Base-by-base conservation (phyloP, 2,797 vertebrate species). In the Schizopygopsis malacanthus region DNA sequence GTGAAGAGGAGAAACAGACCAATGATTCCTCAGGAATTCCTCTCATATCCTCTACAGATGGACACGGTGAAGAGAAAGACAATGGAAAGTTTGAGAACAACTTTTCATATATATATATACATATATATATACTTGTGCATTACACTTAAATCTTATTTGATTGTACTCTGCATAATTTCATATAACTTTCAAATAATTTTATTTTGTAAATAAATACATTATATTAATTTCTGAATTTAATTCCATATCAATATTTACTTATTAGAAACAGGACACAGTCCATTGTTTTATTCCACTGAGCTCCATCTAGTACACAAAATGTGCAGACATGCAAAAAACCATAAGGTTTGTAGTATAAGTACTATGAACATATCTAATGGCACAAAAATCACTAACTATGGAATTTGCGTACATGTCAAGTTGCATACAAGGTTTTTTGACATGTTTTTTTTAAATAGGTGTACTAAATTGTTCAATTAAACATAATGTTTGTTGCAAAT, bases 1-100 rank as follows among this genome's bases (percentile, higher is more conserved):
- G 75, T 39, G 25, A 33, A 84, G 81, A 71, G 4, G 39, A 86
- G 72, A 75, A 41, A 85, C 45, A 86, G 69, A 37, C 39, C 71
- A 69, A 16, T 15, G 50, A 52, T 43, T 70, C 54, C 78, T 73
- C 63, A 54, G 43, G 47, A 87, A 87, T 88, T 79, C 69, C 25
- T 52, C 63, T 67, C 18, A 82, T 70, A 73, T 80, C 65, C 52
- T 87, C 56, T 39, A 72, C 81, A 87, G 67, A 85, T 85, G 80
- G 54, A 63, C 28, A 79, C 8, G 13, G 7, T 28, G 18, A 33
- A 43, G 6, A 65, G 81, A 37, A 71, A 71, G n/a, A 61, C n/a
- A 71, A 22, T 3, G 25, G 41, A n/a, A 54, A 22, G 11, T 71
- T 41, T 79, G 11, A 50, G 56, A 75, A 41, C 20, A 12, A 22